Conservation (phyloP, 1,140 invertebrate genomes). For the Contarinia nasturtii region DNA sequence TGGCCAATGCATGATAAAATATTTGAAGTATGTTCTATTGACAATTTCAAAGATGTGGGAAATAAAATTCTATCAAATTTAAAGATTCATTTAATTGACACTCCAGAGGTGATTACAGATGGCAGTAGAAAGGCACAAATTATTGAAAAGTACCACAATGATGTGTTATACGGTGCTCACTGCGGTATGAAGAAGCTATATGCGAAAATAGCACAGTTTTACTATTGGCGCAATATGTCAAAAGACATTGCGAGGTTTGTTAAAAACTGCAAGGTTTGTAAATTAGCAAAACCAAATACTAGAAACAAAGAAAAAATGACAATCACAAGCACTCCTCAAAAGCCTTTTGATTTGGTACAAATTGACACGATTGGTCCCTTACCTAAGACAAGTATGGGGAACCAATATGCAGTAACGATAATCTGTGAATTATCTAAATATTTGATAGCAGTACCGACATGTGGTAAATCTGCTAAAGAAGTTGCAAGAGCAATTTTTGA, state of each 20-base stretch:
- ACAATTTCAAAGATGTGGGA: too few species aligned
- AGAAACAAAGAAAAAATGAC: too few species aligned
- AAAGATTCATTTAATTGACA: too few species aligned
- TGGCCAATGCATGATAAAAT: too few species aligned
- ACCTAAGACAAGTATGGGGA: neutral
- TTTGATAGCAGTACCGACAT: neutral
- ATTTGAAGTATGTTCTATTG: too few species aligned
- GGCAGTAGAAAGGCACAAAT: too few species aligned
- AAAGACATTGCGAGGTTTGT: neutral
- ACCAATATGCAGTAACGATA: constrained; percentile 1
- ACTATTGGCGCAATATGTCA: constrained; percentile 4
- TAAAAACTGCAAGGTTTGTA: constrained; percentile 2
- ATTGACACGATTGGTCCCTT: constrained; percentile 7
- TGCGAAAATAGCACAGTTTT: neutral
- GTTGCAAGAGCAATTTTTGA: constrained; percentile 6
- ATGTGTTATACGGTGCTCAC: neutral
- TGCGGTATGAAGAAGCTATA: neutral
- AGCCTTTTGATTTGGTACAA: constrained; percentile 2
- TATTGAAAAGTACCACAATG: too few species aligned
- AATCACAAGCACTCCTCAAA: constrained; percentile 1
- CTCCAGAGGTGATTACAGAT: too few species aligned
- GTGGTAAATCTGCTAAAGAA: neutral
- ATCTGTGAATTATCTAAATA: too few species aligned
- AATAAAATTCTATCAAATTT: too few species aligned
- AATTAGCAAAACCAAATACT: constrained; percentile 1